Evolutionary conservation across 2,113 vertebrate genomes (phyloP), one percentile per base, ranked within the genome.

Genomic region (Nanorana parkeri): DNA sequence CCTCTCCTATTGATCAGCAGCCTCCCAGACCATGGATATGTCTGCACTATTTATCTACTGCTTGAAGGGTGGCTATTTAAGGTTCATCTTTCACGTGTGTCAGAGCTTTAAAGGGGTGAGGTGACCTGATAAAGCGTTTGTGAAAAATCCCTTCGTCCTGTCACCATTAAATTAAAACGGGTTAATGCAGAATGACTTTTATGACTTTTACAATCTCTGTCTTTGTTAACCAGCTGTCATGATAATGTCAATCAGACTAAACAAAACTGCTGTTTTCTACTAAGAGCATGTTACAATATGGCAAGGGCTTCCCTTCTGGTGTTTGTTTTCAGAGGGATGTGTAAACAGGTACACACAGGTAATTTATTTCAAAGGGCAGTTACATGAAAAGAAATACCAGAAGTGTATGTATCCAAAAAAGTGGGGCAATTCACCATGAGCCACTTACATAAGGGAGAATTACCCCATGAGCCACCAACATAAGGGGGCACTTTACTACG

Each of bases 1-100:
- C n/a, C 20, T 47, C 17, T 24, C 6, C 13, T 69, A 51, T 52
- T 51, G 21, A 69, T 51, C 67, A 51, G 2, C 3, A 17, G 67
- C 24, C 20, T 51, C 41, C 67, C n/a, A 24, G 67, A 51, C 67
- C 41, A 69, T 36, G 36, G 36, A 69, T 51, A 24, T 24, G 41
- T 69, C 36, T 69, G 41, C 36, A 17, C 13, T 13, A 69, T 52
- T n/a, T 23, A 3, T 24, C n/a, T 52, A 23, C n/a, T 69, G 67
- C 36, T 21, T 69, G 36, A 69, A 68, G 24, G 41, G 36, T 69
- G 21, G 15, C 67, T 47, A 24, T 69, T 24, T 17, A 69, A 17
- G 24, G 66, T 52, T 69, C 67, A 69, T 69, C 36, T 17, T 69
- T 69, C 41, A 69, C 36, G 17, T 51, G 67, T 52, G 67, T 69